phyloP scores from a whole-genome alignment of 2,888 invertebrate genomes.

The Hypomecis punctinalis region DNA sequence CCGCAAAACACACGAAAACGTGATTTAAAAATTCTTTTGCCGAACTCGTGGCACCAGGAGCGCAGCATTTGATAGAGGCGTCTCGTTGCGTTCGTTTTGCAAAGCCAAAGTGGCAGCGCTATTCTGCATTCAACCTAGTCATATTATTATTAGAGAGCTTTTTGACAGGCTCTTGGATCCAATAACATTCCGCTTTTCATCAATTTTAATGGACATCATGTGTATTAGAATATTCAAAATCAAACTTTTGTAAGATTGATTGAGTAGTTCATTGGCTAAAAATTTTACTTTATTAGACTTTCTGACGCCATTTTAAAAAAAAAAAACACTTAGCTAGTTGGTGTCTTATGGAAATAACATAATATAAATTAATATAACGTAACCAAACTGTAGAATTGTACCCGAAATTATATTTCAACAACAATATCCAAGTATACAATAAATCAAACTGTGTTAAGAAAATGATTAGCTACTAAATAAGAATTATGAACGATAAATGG shows the following conservation, averaged over 20 bases:
- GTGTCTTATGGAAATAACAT: no score
- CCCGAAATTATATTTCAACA: not conserved
- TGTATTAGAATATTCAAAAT: no score
- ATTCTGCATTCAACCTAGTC: constrained; percentile 27
- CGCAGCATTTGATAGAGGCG: constrained; percentile 42
- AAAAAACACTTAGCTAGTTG: no score
- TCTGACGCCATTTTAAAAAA: no score
- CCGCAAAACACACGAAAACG: constrained; percentile 39
- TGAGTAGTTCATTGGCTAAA: no score
- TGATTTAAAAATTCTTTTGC: constrained; percentile 39
- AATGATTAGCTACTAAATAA: no score
- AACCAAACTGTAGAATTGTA: no score
- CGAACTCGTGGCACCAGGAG: constrained; percentile 34
- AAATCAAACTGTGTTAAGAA: not conserved
- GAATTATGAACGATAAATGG: no score
- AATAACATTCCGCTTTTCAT: constrained; percentile 3
- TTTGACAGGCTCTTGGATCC: constrained; percentile 4
- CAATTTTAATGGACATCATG: not conserved
- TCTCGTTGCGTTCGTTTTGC: constrained; percentile 46
- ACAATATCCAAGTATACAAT: not conserved
- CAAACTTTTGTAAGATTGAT: no score
- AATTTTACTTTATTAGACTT: no score
- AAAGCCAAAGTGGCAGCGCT: constrained; percentile 28
- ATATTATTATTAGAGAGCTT: constrained; percentile 14
- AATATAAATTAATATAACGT: no score